A percentile compares a stretch with the other conserved stretches of the same genome.
Conservation (phyloP, 2,113 vertebrate species). For the Nesogale talazaci region DNA sequence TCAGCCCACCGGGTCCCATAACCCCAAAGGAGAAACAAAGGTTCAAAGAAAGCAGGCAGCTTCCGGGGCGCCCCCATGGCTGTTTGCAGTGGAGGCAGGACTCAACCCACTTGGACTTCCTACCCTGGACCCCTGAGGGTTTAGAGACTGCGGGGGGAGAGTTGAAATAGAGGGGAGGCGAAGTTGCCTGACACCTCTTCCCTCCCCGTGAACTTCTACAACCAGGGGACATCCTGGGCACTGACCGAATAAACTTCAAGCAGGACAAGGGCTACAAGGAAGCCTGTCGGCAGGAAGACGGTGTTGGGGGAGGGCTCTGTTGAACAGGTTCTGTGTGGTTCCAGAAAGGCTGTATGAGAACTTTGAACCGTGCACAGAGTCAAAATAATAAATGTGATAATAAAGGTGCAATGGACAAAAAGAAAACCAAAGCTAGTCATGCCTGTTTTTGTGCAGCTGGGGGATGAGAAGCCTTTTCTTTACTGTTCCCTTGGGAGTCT, state of each 20-base stretch:
- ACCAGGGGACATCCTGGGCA: neutral
- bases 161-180: too few species aligned
- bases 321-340: neutral
- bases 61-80: neutral
- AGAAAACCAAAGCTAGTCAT: neutral
- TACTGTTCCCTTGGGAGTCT: neutral
- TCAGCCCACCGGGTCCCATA: neutral
- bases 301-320: neutral
- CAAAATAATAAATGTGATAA: slow-evolving; percentile 42
- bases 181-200: too few species aligned
- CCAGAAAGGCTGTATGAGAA: slow-evolving; percentile 58
- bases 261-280: neutral
- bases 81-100: neutral
- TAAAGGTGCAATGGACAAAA: slow-evolving; percentile 78
- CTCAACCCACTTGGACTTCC: neutral
- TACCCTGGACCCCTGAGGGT: neutral
- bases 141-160: neutral
- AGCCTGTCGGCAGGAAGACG: neutral
- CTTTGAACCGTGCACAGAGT: slow-evolving; percentile 41
- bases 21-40: neutral
- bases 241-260: neutral
- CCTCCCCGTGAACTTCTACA: neutral
- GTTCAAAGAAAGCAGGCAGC: neutral
- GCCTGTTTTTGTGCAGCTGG: neutral
- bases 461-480: neutral